phyloP scores from a whole-genome alignment of 2,888 invertebrate genomes.

The Drosophila peninsularis region DNA sequence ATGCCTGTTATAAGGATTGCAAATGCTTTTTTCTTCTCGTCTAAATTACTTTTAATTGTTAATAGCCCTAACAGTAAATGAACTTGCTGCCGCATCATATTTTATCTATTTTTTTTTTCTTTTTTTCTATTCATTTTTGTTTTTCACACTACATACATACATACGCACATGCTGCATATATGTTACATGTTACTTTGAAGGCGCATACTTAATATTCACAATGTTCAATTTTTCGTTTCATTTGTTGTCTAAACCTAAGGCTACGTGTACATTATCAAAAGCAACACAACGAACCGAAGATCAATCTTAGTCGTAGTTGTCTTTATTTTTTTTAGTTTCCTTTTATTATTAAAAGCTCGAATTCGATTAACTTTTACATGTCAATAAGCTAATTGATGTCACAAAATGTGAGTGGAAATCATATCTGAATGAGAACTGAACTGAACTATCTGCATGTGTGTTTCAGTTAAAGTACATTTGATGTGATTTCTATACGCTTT shows the following conservation, averaged over 20 bases:
- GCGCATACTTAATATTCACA: slow-evolving; percentile 84
- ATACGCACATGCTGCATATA: slow-evolving; percentile 42
- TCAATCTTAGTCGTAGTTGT: slow-evolving; percentile 31
- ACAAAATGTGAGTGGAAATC: slow-evolving; percentile 35
- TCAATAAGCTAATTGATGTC: slow-evolving; percentile 60
- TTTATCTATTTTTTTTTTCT: slow-evolving; percentile 22
- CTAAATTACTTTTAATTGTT: slow-evolving; percentile 52
- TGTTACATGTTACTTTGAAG: slow-evolving; percentile 75
- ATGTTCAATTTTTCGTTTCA: slow-evolving; percentile 52
- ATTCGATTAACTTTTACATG: slow-evolving; percentile 69
- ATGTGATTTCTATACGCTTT: slow-evolving; percentile 82
- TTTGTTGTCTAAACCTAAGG: slow-evolving; percentile 57
- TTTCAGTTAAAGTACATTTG: slow-evolving; percentile 52
- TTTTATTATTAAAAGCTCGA: slow-evolving; percentile 82
- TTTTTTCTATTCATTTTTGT: slow-evolving; percentile 32
- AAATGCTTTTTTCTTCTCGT: slow-evolving; percentile 55
- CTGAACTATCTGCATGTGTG: slow-evolving; percentile 34
- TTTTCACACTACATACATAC: slow-evolving; percentile 60
- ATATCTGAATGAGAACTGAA: slow-evolving; percentile 23
- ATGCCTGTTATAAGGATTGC: slow-evolving; percentile 66
- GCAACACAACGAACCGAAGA: slow-evolving; percentile 55
- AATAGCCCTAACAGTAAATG: slow-evolving; percentile 65
- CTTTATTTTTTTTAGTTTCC: slow-evolving; percentile 25
- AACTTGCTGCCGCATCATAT: slow-evolving; percentile 47
- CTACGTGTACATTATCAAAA: slow-evolving; percentile 56